phyloP scores from a whole-genome alignment of 2,113 vertebrate species.

The Menura novaehollandiae region DNA sequence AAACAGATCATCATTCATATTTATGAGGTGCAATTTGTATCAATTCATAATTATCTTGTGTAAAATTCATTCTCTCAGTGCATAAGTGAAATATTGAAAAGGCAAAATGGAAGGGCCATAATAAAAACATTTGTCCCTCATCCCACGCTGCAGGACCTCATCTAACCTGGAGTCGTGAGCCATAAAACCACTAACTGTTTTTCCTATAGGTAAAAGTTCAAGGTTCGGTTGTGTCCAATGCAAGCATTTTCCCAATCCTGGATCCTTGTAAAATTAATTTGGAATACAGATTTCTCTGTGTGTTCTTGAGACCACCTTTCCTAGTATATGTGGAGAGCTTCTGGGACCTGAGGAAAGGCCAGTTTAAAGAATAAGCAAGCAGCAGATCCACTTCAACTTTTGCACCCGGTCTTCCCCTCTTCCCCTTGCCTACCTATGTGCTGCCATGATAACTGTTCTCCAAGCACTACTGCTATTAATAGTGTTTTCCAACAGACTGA shows the following conservation, averaged over 20 bases:
- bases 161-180: background rate
- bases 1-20: slow-evolving; percentile 33
- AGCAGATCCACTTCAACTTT: background rate
- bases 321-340: background rate
- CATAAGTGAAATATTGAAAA: slow-evolving; percentile 18
- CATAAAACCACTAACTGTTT: background rate
- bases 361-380: background rate
- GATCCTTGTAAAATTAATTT: background rate
- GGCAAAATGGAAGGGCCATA: background rate
- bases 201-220: background rate
- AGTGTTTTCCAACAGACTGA: background rate
- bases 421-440: background rate
- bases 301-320: background rate
- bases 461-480: background rate
- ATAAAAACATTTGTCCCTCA: background rate
- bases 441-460: background rate
- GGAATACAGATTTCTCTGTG: background rate
- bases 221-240: background rate
- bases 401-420: background rate
- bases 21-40: slow-evolving; percentile 46
- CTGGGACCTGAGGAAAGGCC: background rate
- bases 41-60: slow-evolving; percentile 37
- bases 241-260: background rate
- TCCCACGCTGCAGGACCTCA: background rate
- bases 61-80: slow-evolving; percentile 29